These are phyloP conservation scores for Columba livia DNA, from an alignment of 2,113 vertebrate genomes.

Conservation along the genomic window DNA sequence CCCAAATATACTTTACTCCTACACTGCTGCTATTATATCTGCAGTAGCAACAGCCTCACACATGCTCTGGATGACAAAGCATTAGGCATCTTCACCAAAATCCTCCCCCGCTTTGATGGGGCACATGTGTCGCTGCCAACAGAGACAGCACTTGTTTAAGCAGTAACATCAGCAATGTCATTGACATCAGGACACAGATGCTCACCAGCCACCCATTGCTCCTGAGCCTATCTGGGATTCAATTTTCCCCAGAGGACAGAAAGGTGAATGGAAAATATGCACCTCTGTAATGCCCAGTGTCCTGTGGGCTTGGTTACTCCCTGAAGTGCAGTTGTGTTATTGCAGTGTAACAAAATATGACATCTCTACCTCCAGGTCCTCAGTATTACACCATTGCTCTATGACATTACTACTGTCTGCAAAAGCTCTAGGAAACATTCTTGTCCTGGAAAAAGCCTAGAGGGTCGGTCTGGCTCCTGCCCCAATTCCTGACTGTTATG, in stretches of 20 bases:
- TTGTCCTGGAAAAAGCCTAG: background rate
- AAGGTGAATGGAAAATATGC: background rate
- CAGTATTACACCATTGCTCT: accelerated
- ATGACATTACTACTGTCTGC: background rate
- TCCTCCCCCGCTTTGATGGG: accelerated
- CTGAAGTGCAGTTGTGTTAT: background rate
- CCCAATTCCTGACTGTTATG: background rate
- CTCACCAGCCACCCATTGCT: background rate
- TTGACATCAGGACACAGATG: background rate
- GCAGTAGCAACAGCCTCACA: background rate
- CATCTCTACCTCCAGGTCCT: background rate
- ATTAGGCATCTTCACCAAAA: background rate
- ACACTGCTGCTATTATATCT: background rate
- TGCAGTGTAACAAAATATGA: background rate
- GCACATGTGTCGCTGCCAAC: accelerated
- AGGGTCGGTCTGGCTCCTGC: background rate
- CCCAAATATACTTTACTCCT: background rate
- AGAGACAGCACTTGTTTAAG: background rate
- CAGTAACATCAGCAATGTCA: background rate
- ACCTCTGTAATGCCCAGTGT: background rate
- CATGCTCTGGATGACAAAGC: background rate
- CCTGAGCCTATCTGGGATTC: background rate
- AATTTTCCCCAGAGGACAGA: background rate
- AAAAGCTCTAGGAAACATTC: background rate
- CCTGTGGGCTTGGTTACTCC: background rate